Evolutionary conservation across 2,797 vertebrate species (phyloP).

Genomic region (Tangara arthus): DNA sequence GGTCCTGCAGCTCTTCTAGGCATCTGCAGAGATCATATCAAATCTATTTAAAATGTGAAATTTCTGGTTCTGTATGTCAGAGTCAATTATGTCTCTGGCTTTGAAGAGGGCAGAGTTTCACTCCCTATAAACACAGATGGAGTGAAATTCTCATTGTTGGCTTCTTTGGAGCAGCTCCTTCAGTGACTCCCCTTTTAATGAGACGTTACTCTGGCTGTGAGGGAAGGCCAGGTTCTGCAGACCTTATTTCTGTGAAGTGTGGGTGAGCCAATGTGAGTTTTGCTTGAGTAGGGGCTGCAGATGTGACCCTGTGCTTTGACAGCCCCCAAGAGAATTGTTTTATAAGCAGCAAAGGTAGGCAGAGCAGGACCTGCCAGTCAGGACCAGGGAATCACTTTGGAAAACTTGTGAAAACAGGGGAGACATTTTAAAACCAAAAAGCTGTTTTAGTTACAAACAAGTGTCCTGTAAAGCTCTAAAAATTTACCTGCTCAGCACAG

Average conservation of each 20-base stretch:
- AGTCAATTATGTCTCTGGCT: neutral
- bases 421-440: neutral
- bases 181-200: neutral
- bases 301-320: neutral
- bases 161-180: neutral
- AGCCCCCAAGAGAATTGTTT: neutral
- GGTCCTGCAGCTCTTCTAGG: neutral
- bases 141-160: neutral
- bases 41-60: constrained; percentile 10
- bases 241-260: neutral
- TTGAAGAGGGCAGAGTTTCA: neutral
- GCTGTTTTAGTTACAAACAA: neutral
- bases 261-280: neutral
- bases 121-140: neutral
- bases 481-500: neutral
- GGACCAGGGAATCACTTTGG: neutral
- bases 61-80: neutral
- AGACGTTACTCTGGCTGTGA: rapidly evolving
- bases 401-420: neutral
- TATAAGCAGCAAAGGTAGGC: neutral
- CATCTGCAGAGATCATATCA: constrained; percentile 3
- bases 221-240: neutral
- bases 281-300: neutral
- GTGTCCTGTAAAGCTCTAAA: neutral
- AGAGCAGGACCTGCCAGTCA: neutral